phyloP scores from a whole-genome alignment of 2,113 vertebrate species.

The Clupea harengus region DNA sequence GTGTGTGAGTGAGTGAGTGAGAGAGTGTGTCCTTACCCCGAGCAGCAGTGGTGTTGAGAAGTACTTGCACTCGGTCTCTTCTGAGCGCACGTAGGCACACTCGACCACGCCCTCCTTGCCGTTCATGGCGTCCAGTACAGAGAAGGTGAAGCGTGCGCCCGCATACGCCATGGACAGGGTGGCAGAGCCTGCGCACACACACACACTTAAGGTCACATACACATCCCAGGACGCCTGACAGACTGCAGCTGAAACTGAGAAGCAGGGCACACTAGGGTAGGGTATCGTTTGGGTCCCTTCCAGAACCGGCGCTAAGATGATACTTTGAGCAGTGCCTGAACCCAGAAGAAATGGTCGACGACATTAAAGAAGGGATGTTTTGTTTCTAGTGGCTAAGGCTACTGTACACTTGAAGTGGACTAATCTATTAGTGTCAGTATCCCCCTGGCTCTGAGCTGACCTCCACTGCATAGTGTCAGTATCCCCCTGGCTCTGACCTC shows the following conservation, averaged over 20 bases:
- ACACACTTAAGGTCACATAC: background rate
- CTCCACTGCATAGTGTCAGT: no score
- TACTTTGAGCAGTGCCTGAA: no score
- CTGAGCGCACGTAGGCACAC: conserved; percentile 86
- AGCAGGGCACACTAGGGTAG: no score
- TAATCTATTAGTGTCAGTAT: no score
- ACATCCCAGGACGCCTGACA: background rate
- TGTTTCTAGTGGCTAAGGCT: no score
- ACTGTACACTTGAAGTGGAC: no score
- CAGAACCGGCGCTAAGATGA: no score
- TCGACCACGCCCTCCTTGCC: conserved; percentile 94
- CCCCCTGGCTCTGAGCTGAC: no score
- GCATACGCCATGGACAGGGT: conserved; percentile 98
- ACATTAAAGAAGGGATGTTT: no score
- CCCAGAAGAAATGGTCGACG: no score
- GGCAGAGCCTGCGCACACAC: conserved; percentile 79
- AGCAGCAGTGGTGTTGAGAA: conserved; percentile 94
- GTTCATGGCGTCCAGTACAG: conserved; percentile 90
- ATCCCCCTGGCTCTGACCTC: no score
- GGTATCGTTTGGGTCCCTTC: no score
- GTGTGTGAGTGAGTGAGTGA: background rate
- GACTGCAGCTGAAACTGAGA: background rate
- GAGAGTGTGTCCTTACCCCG: conserved; percentile 74
- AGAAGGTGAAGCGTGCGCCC: conserved; percentile 93
- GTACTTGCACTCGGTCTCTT: conserved; percentile 89